phyloP scores from a whole-genome alignment of 2,888 invertebrate species.

The Plagodis dolabraria region DNA sequence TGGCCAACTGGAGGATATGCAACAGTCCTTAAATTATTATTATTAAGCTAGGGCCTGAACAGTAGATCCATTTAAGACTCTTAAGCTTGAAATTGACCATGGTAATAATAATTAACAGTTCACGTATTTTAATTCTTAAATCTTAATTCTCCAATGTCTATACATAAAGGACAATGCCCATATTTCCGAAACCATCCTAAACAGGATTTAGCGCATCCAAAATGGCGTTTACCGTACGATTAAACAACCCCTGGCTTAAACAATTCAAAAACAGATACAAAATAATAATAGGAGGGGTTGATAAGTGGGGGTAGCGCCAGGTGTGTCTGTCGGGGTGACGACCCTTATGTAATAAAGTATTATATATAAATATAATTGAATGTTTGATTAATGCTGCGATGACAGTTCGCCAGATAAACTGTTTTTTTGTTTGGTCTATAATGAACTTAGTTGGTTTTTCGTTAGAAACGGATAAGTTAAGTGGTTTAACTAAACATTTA shows the following conservation, averaged over 20 bases:
- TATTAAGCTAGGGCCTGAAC: too few species aligned
- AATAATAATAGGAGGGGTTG: slow-evolving; percentile 79
- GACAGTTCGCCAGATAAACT: slow-evolving; percentile 42
- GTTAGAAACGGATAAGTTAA: slow-evolving; percentile 1
- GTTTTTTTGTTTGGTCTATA: slow-evolving; percentile 18
- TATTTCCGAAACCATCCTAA: slow-evolving; percentile 39
- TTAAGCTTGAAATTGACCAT: too few species aligned
- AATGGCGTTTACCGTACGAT: slow-evolving; percentile 81
- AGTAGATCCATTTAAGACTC: too few species aligned
- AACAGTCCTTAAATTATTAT: too few species aligned
- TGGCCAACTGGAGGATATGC: too few species aligned
- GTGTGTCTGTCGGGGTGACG: slow-evolving; percentile 68
- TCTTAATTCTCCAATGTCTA: background rate
- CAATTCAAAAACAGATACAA: slow-evolving; percentile 84
- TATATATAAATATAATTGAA: slow-evolving; percentile 35
- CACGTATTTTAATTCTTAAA: background rate
- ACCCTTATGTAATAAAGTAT: slow-evolving; percentile 69
- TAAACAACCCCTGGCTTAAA: slow-evolving; percentile 78
- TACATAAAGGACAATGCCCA: slow-evolving; percentile 18
- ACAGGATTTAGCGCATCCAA: slow-evolving; percentile 73
- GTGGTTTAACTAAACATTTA: background rate
- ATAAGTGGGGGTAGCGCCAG: slow-evolving; percentile 73
- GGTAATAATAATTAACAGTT: too few species aligned
- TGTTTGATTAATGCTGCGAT: slow-evolving; percentile 66
- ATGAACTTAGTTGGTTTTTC: slow-evolving; percentile 9